phyloP scores from a whole-genome alignment of 1,140 invertebrate species.

The Drosophila azteca region DNA sequence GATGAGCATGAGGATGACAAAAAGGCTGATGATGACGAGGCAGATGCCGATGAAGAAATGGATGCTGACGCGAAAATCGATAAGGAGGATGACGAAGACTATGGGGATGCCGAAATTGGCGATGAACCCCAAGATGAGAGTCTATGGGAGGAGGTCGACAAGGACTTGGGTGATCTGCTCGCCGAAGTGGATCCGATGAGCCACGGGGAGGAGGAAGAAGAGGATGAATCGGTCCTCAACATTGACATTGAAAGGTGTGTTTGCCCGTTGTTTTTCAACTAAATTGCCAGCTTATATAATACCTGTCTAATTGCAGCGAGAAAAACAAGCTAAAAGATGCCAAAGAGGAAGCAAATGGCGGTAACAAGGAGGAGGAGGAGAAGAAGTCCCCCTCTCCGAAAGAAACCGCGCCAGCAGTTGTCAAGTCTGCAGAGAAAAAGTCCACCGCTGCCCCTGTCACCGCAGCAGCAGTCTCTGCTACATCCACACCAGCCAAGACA shows the following conservation, averaged over 20 bases:
- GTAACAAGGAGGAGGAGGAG: conserved; percentile 30
- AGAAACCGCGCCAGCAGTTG: conserved; percentile 30
- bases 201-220: conserved; percentile 88
- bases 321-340: conserved; percentile 72
- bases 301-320: conserved; percentile 51
- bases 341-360: conserved; percentile 62
- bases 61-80: conserved; percentile 86
- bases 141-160: conserved; percentile 90
- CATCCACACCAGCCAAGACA: conserved; percentile 28
- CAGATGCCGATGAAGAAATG: conserved; percentile 54
- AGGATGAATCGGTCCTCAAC: conserved; percentile 87
- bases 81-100: conserved; percentile 62
- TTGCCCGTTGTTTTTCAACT: no score
- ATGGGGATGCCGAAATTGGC: conserved; percentile 64
- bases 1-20: conserved; percentile 42
- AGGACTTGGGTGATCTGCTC: conserved; percentile 89
- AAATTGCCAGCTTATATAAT: neutral
- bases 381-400: conserved; percentile 8
- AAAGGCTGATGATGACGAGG: conserved; percentile 40
- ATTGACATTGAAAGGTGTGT: conserved; percentile 81
- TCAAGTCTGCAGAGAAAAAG: conserved; percentile 58
- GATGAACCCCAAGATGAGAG: conserved; percentile 87
- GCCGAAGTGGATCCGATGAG: conserved; percentile 86
- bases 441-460: conserved; percentile 2
- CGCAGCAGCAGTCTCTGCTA: conserved; percentile 7